A percentile compares a stretch with the other conserved stretches of the same genome.
These are phyloP conservation scores for Linepithema humile DNA, from an alignment of 1,140 invertebrate genomes.

Conservation along the genomic window DNA sequence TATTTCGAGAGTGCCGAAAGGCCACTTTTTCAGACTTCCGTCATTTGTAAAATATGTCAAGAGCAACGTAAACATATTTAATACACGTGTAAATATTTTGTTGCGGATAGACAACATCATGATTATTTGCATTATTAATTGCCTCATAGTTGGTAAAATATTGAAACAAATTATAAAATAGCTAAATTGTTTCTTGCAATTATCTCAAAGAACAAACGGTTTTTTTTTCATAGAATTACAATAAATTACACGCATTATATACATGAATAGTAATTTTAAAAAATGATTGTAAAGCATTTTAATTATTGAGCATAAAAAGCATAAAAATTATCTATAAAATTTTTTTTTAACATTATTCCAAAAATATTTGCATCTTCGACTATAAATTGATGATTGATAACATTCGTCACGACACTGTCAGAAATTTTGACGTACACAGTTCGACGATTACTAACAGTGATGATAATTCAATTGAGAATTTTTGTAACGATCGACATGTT, in stretches of 20 bases:
- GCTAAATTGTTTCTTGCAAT: not conserved
- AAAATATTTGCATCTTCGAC: not conserved
- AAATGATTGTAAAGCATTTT: too few relatives aligned
- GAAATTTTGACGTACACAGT: not conserved
- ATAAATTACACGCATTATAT: not conserved
- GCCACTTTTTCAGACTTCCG: constrained; percentile 22
- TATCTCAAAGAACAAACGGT: not conserved
- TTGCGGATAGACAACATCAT: not conserved
- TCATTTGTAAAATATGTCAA: constrained; percentile 35
- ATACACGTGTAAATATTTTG: constrained; percentile 32
- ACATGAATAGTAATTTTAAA: too few relatives aligned
- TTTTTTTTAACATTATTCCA: not conserved
- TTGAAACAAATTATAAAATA: not conserved
- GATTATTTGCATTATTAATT: constrained; percentile 19
- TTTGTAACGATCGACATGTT: constrained; percentile 31
- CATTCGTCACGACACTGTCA: not conserved
- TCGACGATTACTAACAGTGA: constrained; percentile 6
- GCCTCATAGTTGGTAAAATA: not conserved
- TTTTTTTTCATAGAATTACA: not conserved
- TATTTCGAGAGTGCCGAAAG: constrained; percentile 34
- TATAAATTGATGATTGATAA: not conserved
- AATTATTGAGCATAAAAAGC: too few relatives aligned
- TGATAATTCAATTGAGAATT: constrained; percentile 28
- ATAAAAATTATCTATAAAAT: too few relatives aligned
- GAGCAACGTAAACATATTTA: constrained; percentile 38